Evolutionary conservation across 2,113 vertebrate species (phyloP).

Genomic region (Nyctereutes procyonoides): DNA sequence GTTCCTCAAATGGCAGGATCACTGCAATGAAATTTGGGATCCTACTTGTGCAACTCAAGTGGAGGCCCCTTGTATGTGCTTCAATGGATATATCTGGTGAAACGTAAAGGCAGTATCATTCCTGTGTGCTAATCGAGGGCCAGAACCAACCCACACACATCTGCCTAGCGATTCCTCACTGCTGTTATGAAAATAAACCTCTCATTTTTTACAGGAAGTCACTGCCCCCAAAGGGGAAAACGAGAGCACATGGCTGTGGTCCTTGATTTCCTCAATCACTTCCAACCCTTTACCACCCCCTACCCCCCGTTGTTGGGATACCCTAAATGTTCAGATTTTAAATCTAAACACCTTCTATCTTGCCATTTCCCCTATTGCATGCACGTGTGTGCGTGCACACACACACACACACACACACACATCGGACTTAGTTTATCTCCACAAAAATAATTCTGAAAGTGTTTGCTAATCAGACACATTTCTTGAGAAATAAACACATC

Average conservation of each 20-base stretch:
- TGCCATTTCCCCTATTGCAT: neutral
- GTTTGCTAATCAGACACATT: slow-evolving; percentile 19
- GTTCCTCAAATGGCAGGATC: slow-evolving; percentile 42
- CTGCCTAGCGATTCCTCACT: slow-evolving; percentile 54
- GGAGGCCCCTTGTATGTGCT: slow-evolving; percentile 58
- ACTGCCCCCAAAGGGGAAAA: neutral
- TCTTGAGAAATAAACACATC: slow-evolving; percentile 45
- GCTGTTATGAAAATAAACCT: slow-evolving; percentile 63
- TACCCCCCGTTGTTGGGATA: neutral
- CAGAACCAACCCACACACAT: slow-evolving; percentile 64
- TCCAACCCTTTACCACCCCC: neutral
- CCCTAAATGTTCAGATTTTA: neutral
- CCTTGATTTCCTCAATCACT: neutral
- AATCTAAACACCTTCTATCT: neutral
- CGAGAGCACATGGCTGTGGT: neutral
- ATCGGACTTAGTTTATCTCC: neutral
- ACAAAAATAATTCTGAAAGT: neutral
- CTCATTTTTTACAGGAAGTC: slow-evolving; percentile 44
- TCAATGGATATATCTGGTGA: slow-evolving; percentile 68
- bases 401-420: neutral
- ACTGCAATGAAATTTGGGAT: slow-evolving; percentile 43
- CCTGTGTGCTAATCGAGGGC: slow-evolving; percentile 58
- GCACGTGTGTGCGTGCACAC: rapidly evolving
- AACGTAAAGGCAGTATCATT: slow-evolving; percentile 59
- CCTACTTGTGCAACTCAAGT: slow-evolving; percentile 37